Conservation (phyloP, 2,113 vertebrate species). For the Labeo rohita region DNA sequence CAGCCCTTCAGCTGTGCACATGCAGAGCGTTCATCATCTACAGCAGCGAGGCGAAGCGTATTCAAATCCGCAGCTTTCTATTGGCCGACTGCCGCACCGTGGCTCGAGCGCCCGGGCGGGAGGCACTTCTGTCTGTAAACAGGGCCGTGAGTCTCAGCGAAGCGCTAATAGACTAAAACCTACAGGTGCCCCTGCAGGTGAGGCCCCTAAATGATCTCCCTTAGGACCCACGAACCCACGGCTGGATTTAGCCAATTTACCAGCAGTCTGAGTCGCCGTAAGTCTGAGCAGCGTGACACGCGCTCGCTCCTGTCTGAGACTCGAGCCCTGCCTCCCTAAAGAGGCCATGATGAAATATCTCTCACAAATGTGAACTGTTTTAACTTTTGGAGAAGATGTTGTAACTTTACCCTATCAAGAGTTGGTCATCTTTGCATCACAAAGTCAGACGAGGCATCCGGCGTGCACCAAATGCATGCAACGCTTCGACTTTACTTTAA, state of each 20-base stretch:
- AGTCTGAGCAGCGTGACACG: constrained; percentile 30
- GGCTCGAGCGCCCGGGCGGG: background rate
- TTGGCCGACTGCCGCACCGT: constrained; percentile 33
- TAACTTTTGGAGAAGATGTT: constrained; percentile 47
- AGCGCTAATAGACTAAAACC: constrained; percentile 55
- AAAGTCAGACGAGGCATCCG: background rate
- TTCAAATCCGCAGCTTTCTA: constrained; percentile 45
- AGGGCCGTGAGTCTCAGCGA: constrained; percentile 45
- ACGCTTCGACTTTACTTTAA: background rate
- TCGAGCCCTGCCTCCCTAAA: constrained; percentile 48
- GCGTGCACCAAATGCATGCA: background rate
- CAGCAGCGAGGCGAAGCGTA: background rate
- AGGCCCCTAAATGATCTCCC: constrained; percentile 60
- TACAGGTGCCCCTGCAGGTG: constrained; percentile 61
- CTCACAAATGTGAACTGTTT: constrained; percentile 52
- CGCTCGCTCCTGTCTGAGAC: constrained; percentile 46
- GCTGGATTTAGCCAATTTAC: constrained; percentile 63
- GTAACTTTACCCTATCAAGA: constrained; percentile 39
- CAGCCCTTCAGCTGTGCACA: background rate
- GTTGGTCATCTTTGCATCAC: constrained; percentile 42
- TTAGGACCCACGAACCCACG: constrained; percentile 54
- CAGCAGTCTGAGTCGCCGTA: constrained; percentile 39
- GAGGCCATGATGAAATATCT: constrained; percentile 59
- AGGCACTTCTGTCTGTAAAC: constrained; percentile 50
- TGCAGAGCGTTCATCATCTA: background rate